phyloP scores from a whole-genome alignment of 2,113 vertebrate species.

The Lepisosteus osseus region DNA sequence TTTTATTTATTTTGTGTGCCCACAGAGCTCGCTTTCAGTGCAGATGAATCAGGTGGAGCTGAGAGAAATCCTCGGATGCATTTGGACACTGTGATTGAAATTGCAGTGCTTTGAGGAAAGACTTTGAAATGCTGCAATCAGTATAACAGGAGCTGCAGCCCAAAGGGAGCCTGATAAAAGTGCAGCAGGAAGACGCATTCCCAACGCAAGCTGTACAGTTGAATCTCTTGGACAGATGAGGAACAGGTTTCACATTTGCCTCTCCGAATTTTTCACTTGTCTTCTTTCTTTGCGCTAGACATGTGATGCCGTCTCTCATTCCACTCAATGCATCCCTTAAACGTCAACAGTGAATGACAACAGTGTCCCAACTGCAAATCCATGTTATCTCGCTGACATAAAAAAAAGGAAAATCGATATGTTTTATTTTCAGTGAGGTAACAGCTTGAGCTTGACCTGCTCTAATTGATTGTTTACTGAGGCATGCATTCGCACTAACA shows the following conservation, averaged over 20 bases:
- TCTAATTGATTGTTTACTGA: conserved; percentile 51
- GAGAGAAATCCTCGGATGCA: conserved; percentile 26
- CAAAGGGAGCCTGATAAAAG: conserved; percentile 30
- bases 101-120: conserved; percentile 20
- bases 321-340: neutral
- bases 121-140: conserved; percentile 30
- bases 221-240: conserved; percentile 17
- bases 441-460: conserved; percentile 54
- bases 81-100: conserved; percentile 32
- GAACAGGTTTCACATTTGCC: conserved; percentile 14
- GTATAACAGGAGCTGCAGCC: conserved; percentile 25
- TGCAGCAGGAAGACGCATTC: conserved; percentile 32
- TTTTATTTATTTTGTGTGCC: neutral
- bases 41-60: conserved; percentile 25
- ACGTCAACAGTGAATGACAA: neutral
- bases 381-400: conserved; percentile 35
- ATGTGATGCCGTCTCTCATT: neutral
- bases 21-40: conserved; percentile 20
- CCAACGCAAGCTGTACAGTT: conserved; percentile 17
- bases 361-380: conserved; percentile 28
- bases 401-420: conserved; percentile 35
- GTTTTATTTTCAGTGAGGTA: conserved; percentile 55
- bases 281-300: too few species aligned
- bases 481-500: conserved; percentile 11
- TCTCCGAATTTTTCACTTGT: neutral